phyloP scores from a whole-genome alignment of 2,888 invertebrate genomes.

The Anoplius nigerrimus region DNA sequence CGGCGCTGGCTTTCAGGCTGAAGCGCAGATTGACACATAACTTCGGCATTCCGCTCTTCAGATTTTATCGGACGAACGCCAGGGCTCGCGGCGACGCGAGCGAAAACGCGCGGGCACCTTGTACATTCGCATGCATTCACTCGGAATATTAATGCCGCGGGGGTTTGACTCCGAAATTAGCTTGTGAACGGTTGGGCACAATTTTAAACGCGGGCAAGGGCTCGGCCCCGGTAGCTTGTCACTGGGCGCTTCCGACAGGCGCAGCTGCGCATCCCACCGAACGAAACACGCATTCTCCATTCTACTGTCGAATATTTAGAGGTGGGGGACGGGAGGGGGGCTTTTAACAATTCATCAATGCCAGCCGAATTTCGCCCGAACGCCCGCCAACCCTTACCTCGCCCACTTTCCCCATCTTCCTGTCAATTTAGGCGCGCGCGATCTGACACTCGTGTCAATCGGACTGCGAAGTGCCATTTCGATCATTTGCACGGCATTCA shows the following conservation, averaged over 20 bases:
- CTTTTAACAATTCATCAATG: conserved; percentile 49
- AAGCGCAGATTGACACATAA: no score
- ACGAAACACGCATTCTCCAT: conserved; percentile 46
- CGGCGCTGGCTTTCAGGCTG: no score
- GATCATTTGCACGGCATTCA: no score
- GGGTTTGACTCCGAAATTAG: conserved; percentile 37
- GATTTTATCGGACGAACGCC: no score
- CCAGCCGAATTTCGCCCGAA: conserved; percentile 6
- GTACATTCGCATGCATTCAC: conserved; percentile 5
- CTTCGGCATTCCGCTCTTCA: no score
- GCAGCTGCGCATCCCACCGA: conserved; percentile 19
- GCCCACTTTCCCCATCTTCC: background rate
- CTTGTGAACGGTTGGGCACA: conserved; percentile 21
- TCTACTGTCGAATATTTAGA: conserved; percentile 41
- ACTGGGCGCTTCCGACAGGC: conserved; percentile 7
- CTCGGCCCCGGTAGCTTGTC: conserved; percentile 9
- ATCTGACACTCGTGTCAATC: background rate
- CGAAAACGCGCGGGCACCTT: background rate
- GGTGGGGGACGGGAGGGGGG: no score
- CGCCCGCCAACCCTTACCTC: conserved; percentile 2
- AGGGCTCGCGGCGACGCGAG: no score
- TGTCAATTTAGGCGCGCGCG: background rate
- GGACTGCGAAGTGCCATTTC: no score
- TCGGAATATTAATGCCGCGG: conserved; percentile 27
- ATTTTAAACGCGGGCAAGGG: conserved; percentile 24